Evolutionary conservation across 2,888 invertebrate genomes (phyloP), one percentile per base, ranked within the genome.

Genomic region (Mesoligia furuncula): DNA sequence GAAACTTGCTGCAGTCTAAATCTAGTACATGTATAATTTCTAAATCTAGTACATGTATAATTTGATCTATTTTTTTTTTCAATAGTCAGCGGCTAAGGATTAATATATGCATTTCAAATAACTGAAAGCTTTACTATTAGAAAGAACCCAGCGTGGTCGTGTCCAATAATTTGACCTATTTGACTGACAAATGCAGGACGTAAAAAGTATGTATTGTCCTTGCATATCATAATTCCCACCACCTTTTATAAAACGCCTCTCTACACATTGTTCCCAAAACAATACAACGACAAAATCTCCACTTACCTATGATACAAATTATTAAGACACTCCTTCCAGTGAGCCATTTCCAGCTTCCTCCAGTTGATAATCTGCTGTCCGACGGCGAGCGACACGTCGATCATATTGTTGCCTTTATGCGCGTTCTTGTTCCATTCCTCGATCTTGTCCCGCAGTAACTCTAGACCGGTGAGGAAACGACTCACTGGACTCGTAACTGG

Each of bases 401-500:
- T 97, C 90, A 99, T 95, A 84, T 98, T 98, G 79, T 99, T 99
- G 11, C 98, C 98, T 85, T 97, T 98, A 90, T 99, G 99, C 0
- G 99, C 99, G 87, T 98, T 98, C 89, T 98, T 98, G 93, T 99
- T 99, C 99, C 99, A 99, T 90, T 99, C 98, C 85, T 99, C 97
- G 72, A 98, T 97, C 90, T 98, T 98, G 81, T 98, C 98, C 2
- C 99, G 96, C 2, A 99, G 95, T 69, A 99, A 96, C 94, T 99
- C 99, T 73, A 99, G 96, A 0, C 99, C 99, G 0, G 98, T 98
- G 2, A 99, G 97, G 91, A 99, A 99, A 85, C 99, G 98, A 79
- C 99, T 98, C 7, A 99, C 95, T 0, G 99, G 98, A 83, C 98
- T 98, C 0, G 98, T 98, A 0, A 99, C 97, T 0, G 98, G 97